Evolutionary conservation across 2,888 invertebrate species (phyloP).

Genomic region (Julus scanicus): DNA sequence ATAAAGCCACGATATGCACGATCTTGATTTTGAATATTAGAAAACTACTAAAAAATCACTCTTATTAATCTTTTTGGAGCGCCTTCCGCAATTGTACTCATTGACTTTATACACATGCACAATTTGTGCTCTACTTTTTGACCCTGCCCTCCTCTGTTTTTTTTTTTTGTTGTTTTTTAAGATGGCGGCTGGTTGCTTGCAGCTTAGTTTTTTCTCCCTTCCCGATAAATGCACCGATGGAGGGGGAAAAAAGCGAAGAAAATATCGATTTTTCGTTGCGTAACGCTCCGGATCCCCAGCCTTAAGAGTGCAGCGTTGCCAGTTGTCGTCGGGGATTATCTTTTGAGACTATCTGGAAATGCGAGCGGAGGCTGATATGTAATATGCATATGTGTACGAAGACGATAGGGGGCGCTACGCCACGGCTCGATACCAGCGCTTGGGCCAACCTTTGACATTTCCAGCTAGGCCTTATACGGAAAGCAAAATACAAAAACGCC

Average conservation of each 20-base stretch:
- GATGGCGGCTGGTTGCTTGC: background rate
- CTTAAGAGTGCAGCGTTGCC: background rate
- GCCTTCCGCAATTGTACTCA: too few relatives aligned
- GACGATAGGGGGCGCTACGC: background rate
- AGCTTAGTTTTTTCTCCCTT: background rate
- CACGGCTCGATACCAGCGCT: background rate
- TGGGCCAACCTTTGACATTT: background rate
- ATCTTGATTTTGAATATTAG: too few relatives aligned
- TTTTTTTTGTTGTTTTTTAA: background rate
- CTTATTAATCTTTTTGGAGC: background rate
- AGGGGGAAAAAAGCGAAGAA: background rate
- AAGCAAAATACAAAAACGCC: too few relatives aligned
- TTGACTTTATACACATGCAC: too few relatives aligned
- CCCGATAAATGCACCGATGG: background rate
- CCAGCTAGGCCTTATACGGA: background rate
- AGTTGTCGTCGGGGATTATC: slow-evolving; percentile 12
- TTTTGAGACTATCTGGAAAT: background rate
- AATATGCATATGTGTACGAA: background rate
- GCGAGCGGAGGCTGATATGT: background rate
- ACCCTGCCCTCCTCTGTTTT: background rate
- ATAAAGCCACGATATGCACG: too few relatives aligned
- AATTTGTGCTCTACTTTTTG: background rate
- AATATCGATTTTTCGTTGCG: slow-evolving; percentile 14
- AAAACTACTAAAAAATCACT: background rate
- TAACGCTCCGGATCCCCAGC: background rate